phyloP scores from a whole-genome alignment of 2,797 vertebrate genomes.

The Gadopsis marmoratus region DNA sequence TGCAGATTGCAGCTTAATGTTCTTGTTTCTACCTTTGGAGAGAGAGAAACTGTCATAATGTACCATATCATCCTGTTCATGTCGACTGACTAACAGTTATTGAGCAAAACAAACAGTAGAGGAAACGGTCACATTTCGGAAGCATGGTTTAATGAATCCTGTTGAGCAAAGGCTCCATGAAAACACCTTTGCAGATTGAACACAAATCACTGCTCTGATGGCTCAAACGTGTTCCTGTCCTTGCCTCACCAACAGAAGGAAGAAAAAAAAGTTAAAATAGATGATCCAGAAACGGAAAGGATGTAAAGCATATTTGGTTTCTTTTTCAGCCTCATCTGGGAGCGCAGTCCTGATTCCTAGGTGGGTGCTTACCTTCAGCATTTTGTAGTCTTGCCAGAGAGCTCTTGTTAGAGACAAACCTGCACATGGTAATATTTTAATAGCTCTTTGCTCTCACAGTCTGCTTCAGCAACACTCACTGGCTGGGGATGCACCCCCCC shows the following conservation, averaged over 20 bases:
- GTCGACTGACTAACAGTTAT: conserved; percentile 17
- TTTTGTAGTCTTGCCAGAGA: conserved; percentile 74
- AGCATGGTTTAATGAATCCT: conserved; percentile 38
- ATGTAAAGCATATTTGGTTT: conserved; percentile 57
- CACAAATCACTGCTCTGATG: conserved; percentile 58
- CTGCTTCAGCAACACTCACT: conserved; percentile 59
- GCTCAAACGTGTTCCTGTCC: conserved; percentile 50
- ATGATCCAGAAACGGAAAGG: conserved; percentile 79
- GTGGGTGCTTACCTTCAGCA: conserved; percentile 72
- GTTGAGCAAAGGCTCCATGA: conserved; percentile 18
- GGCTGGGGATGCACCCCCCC: conserved; percentile 65
- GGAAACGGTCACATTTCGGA: conserved; percentile 27
- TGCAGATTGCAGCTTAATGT: conserved; percentile 6
- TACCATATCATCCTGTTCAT: neutral
- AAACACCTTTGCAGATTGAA: conserved; percentile 53
- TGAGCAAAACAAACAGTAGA: conserved; percentile 27
- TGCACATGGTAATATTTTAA: conserved; percentile 78
- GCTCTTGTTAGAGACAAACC: conserved; percentile 72
- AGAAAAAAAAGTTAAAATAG: conserved; percentile 59
- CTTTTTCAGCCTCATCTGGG: conserved; percentile 70
- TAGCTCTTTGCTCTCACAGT: conserved; percentile 66
- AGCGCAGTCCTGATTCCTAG: conserved; percentile 68
- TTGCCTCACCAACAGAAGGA: conserved; percentile 31
- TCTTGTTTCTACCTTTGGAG: neutral
- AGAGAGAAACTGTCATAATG: conserved; percentile 19